Base-by-base conservation (phyloP, 2,797 vertebrate species). In the Eurystomus glaucurus region DNA sequence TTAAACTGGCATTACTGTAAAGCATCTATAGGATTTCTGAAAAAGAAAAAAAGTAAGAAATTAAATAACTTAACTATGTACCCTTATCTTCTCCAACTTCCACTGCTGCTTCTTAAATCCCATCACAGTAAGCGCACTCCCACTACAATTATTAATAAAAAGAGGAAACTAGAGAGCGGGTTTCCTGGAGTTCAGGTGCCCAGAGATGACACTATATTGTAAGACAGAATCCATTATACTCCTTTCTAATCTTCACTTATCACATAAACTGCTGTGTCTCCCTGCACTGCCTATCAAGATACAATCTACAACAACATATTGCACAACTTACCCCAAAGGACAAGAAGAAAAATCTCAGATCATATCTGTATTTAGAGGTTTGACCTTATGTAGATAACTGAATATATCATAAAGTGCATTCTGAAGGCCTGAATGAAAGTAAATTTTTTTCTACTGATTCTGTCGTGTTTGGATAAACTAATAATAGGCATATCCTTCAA, bases 371-470 rank as follows among this genome's bases (percentile, higher is more conserved):
- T 76, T 77, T 64, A 81, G 57, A 83, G 25, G 51, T 55, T n/a
- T 92, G 88, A 93, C 88, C 82, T 90, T 50, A 68, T 4, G 29
- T 28, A 89, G 57, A 46, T 54, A 79, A 74, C 17, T 19, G 37
- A 37, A 57, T 25, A 41, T 17, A 64, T 19, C 61, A 43, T 29
- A 43, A 89, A 85, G 51, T 45, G 69, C 25, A 75, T 74, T 81
- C 55, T 46, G 69, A 87, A 92, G 84, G 78, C 75, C 85, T 77
- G 62, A 71, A 19, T 70, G 43, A 74, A 88, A 96, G 46, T 71
- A 57, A 65, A 19, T 60, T 54, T 57, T 78, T 37, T 94, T 19
- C 46, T 33, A 65, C 28, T 25, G 39, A 14, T 78, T 46, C 64
- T 54, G 35, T 23, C 17, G 3, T 14, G 46, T 74, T 33, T 57